phyloP scores from a whole-genome alignment of 2,797 vertebrate species.

The Euthynnus affinis region DNA sequence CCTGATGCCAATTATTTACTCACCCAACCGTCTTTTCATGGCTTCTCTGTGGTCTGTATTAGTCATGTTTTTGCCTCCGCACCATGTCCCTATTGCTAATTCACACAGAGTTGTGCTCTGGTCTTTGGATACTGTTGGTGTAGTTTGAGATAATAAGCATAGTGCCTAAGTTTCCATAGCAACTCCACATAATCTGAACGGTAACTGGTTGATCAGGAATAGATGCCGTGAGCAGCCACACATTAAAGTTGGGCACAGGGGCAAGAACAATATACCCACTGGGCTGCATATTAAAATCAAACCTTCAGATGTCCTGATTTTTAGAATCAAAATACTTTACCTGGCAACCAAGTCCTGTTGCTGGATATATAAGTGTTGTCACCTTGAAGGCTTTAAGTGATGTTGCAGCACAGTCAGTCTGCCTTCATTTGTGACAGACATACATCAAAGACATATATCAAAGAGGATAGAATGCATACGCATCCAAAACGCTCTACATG shows the following conservation, averaged over 20 bases:
- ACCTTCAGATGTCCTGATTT: slow-evolving; percentile 3
- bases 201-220: slow-evolving; percentile 76
- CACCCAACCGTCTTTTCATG: slow-evolving; percentile 62
- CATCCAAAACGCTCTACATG: not conserved
- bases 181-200: slow-evolving; percentile 80
- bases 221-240: slow-evolving; percentile 58
- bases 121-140: slow-evolving; percentile 67
- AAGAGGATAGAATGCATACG: not conserved
- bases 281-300: slow-evolving; percentile 28
- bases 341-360: slow-evolving; percentile 45
- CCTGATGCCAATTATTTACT: slow-evolving; percentile 73
- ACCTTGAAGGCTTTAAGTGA: slow-evolving; percentile 47
- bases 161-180: slow-evolving; percentile 85
- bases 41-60: slow-evolving; percentile 68
- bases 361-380: slow-evolving; percentile 48
- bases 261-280: slow-evolving; percentile 28
- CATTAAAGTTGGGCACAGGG: slow-evolving; percentile 57
- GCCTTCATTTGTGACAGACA: slow-evolving; percentile 24
- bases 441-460: not conserved
- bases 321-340: slow-evolving; percentile 35
- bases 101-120: slow-evolving; percentile 59
- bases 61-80: slow-evolving; percentile 76
- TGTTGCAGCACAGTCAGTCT: slow-evolving; percentile 44
- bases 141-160: slow-evolving; percentile 81
- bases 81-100: slow-evolving; percentile 55